These are phyloP conservation scores for Phytoseiulus persimilis DNA, from an alignment of 2,888 invertebrate genomes.

Conservation along the genomic window DNA sequence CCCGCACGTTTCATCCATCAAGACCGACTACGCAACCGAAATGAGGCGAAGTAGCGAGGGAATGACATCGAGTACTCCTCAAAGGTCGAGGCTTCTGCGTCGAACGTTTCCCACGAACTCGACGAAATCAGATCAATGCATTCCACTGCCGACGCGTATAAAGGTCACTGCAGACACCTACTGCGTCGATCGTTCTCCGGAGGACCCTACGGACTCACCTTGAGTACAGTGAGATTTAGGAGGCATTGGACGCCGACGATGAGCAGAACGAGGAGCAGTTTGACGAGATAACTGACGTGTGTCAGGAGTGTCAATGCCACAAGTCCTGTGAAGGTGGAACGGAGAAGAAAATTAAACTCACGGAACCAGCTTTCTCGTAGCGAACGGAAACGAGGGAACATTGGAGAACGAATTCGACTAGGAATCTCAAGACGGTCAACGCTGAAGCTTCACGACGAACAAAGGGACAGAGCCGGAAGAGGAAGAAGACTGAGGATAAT, in stretches of 20 bases:
- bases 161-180: no score
- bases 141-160: no score
- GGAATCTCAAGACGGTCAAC: neutral
- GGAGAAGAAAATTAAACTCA: no score
- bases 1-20: no score
- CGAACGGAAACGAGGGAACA: no score
- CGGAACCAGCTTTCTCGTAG: neutral
- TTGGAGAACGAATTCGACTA: neutral
- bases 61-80: no score
- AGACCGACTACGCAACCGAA: no score
- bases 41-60: no score
- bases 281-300: constrained; percentile 63
- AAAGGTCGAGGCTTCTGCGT: no score
- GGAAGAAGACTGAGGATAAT: constrained; percentile 54
- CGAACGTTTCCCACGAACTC: no score
- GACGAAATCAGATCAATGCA: no score
- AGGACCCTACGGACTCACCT: neutral
- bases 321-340: constrained; percentile 57
- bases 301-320: constrained; percentile 64
- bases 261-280: constrained; percentile 59
- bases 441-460: constrained; percentile 52
- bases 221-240: constrained; percentile 43
- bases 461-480: constrained; percentile 66
- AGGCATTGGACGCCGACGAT: constrained; percentile 53
- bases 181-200: neutral